Evolutionary conservation across 1,140 invertebrate species (phyloP).

Genomic region (Aphaenogaster rudis): DNA sequence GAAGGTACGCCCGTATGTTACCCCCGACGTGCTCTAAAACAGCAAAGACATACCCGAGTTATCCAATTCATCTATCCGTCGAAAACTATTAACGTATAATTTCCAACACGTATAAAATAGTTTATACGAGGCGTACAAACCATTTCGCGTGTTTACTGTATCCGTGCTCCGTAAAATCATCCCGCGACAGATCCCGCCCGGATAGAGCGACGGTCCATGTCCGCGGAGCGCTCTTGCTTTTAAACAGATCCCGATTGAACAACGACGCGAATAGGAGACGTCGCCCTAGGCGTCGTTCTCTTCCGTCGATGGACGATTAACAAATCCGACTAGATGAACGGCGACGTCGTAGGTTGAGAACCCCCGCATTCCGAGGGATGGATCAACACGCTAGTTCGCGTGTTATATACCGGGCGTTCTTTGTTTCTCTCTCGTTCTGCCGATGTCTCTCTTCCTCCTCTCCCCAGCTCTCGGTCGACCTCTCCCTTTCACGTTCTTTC

Average conservation of each 20-base stretch:
- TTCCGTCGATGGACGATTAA: neutral
- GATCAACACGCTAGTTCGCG: slow-evolving; percentile 85
- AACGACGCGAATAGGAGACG: neutral
- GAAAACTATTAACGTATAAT: neutral
- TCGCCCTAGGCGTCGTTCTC: neutral
- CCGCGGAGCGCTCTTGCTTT: neutral
- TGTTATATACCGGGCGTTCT: slow-evolving; percentile 78
- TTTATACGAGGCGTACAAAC: neutral
- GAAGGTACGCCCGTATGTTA: neutral
- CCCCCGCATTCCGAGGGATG: slow-evolving; percentile 82
- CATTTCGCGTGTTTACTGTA: neutral
- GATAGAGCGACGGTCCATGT: neutral
- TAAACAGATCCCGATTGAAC: neutral
- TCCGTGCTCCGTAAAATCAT: neutral
- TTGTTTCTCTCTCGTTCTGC: slow-evolving; percentile 24
- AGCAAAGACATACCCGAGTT: neutral
- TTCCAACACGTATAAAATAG: neutral
- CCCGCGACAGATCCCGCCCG: neutral
- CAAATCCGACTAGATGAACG: neutral
- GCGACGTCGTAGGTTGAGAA: slow-evolving; percentile 77
- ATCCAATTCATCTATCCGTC: neutral
- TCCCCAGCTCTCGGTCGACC: slow-evolving; percentile 12
- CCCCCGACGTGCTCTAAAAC: neutral
- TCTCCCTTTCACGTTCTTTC: slow-evolving; percentile 36
- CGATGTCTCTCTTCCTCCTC: neutral